phyloP scores from a whole-genome alignment of 92 coral and sea anemone species.

The Epizoanthus stellaris region DNA sequence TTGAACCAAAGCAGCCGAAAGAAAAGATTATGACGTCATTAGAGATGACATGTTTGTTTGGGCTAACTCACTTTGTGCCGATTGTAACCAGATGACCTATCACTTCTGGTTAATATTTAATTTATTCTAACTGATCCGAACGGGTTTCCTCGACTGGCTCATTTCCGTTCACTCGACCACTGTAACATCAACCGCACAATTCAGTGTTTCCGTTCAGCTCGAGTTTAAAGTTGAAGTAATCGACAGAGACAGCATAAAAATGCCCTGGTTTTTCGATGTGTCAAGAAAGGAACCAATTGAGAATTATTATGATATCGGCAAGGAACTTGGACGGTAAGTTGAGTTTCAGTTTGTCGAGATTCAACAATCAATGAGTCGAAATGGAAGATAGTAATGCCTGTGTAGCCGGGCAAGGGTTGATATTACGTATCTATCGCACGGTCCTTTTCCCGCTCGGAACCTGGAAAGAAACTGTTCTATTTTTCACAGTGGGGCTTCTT shows the following conservation, averaged over 20 bases:
- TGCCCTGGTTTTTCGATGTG: slow-evolving; percentile 72
- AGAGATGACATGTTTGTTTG: slow-evolving; percentile 45
- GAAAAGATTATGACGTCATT: slow-evolving; percentile 58
- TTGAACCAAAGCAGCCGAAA: neutral
- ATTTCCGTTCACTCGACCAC: slow-evolving; percentile 11
- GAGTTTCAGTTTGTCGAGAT: neutral
- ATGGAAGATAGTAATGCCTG: neutral
- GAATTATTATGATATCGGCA: slow-evolving; percentile 73
- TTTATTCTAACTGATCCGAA: slow-evolving; percentile 78
- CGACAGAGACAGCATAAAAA: slow-evolving; percentile 14
- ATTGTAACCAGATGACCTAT: slow-evolving; percentile 43
- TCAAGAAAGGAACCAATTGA: slow-evolving; percentile 87
- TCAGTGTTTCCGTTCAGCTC: neutral
- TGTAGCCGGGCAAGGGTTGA: slow-evolving; percentile 35
- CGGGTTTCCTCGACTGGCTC: slow-evolving; percentile 5
- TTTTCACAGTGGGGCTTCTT: slow-evolving; percentile 92
- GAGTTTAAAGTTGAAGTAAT: no score
- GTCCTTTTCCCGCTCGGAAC: neutral
- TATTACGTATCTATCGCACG: neutral
- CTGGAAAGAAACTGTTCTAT: neutral
- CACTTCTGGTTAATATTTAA: slow-evolving; percentile 75
- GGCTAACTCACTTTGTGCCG: neutral
- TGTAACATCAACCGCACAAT: neutral
- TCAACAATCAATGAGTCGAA: slow-evolving; percentile 15
- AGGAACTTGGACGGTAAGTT: slow-evolving; percentile 81